Evolutionary conservation across 2,113 vertebrate genomes (phyloP), one percentile per base, ranked within the genome.

Genomic region (Platichthys stellatus): DNA sequence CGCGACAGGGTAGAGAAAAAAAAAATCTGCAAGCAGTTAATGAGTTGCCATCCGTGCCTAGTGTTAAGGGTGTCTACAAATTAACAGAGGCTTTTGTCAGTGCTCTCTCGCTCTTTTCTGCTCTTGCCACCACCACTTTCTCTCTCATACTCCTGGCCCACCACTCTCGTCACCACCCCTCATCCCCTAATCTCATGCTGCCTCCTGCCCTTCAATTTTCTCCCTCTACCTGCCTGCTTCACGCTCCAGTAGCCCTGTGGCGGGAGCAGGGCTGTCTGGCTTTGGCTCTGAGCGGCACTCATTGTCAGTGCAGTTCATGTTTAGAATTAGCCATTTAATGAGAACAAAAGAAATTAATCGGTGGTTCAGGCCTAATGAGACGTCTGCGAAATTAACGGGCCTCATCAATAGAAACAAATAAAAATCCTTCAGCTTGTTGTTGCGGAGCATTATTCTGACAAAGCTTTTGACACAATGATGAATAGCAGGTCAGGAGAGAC

Each of bases 281-380:
- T 74, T 64, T 63, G 79, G 88, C 93, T 81, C 85, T 51, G 79
- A 90, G 90, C 86, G 31, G 76, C 82, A 35, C 82, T 93, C 93
- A 89, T 94, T 93, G 95, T 93, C 93, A 92, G 89, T 60, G 89
- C 80, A 71, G 89, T 92, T 95, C 95, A 94, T 96, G 95, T 97
- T 97, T 95, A 93, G 95, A 96, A 97, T 95, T 96, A 95, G 95
- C 94, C 95, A 90, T 96, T 97, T 97, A 96, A 97, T 93, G 95
- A 95, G 96, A 96, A 97, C 97, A 97, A 97, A 98, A 93, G 95
- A 85, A 97, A 97, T 98, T 98, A 98, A 97, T 97, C 97, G 97
- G 95, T 95, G 96, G 96, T 97, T 97, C 97, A 96, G 94, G 95
- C 95, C 96, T 97, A 98, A 97, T 97, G 97, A 97, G 96, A 96